phyloP scores from a whole-genome alignment of 2,888 invertebrate species.

The Chrysolina haemoptera region DNA sequence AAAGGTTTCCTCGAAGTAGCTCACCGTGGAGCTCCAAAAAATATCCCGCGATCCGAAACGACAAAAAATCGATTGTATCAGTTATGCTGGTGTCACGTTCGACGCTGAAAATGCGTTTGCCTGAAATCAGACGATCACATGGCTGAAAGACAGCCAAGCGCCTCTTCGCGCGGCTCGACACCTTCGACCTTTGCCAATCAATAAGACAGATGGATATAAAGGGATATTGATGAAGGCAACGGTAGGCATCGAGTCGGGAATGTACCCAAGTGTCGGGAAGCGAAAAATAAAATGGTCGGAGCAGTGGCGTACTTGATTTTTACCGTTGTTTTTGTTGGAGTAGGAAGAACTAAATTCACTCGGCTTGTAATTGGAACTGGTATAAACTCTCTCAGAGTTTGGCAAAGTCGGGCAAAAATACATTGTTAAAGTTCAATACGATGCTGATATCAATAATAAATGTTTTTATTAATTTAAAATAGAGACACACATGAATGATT shows the following conservation, averaged over 20 bases:
- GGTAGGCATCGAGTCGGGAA: not conserved
- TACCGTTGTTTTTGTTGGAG: too few relatives aligned
- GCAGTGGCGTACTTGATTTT: not conserved
- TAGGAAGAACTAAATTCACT: too few relatives aligned
- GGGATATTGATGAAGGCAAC: conserved; percentile 22
- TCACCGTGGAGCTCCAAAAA: not conserved
- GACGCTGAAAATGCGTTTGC: not conserved
- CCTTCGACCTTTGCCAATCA: conserved; percentile 14
- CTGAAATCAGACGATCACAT: conserved; percentile 27
- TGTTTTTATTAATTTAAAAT: too few relatives aligned
- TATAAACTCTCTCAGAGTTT: too few relatives aligned
- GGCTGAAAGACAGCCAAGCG: conserved; percentile 17
- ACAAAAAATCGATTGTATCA: conserved; percentile 16
- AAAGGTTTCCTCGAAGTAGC: not conserved
- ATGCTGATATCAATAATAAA: too few relatives aligned
- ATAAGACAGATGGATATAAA: conserved; percentile 26
- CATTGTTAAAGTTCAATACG: too few relatives aligned
- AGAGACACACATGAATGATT: too few relatives aligned
- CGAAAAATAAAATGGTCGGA: not conserved
- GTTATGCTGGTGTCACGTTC: conserved; percentile 15
- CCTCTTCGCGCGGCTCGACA: conserved; percentile 6
- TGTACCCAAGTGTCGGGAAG: not conserved
- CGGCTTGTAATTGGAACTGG: too few relatives aligned
- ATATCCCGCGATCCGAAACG: not conserved
- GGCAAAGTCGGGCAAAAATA: too few relatives aligned